These are phyloP conservation scores for Scaptodrosophila lebanonensis DNA, from an alignment of 1,140 invertebrate species.

Conservation along the genomic window DNA sequence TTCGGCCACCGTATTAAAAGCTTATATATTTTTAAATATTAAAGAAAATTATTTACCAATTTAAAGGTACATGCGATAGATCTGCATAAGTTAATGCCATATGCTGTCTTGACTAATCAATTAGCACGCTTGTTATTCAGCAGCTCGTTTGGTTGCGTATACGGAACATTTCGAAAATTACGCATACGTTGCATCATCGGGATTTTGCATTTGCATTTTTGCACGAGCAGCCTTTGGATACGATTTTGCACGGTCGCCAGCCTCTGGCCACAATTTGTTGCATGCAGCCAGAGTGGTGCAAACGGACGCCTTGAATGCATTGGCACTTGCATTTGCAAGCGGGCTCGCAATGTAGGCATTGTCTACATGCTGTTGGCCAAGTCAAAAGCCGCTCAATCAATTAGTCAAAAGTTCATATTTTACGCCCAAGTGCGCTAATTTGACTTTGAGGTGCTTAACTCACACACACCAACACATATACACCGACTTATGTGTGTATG, in stretches of 20 bases:
- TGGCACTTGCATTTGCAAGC: conserved; percentile 22
- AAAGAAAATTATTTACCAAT: too few relatives aligned
- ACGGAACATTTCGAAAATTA: too few relatives aligned
- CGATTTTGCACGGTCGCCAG: too few relatives aligned
- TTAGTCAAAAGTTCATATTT: conserved; percentile 43
- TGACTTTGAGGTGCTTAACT: conserved; percentile 37
- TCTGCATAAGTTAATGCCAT: too few relatives aligned
- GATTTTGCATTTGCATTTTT: conserved; percentile 29
- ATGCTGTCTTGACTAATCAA: too few relatives aligned
- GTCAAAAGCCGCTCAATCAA: conserved; percentile 42
- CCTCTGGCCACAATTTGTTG: too few relatives aligned
- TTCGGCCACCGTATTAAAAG: too few relatives aligned
- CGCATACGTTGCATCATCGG: too few relatives aligned
- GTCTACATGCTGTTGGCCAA: background rate
- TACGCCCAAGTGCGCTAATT: conserved; percentile 33
- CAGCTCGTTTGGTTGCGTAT: conserved; percentile 24
- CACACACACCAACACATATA: background rate
- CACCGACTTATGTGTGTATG: background rate
- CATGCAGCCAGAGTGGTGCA: conserved; percentile 19
- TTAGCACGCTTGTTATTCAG: too few relatives aligned
- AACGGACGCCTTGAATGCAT: background rate
- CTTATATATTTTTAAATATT: too few relatives aligned
- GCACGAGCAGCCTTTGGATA: conserved; percentile 1
- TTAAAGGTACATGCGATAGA: too few relatives aligned
- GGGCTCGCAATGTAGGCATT: conserved; percentile 7